A percentile compares a stretch with the other conserved stretches of the same genome.
Conservation (phyloP, 2,888 invertebrate species). For the Amiota communis region DNA sequence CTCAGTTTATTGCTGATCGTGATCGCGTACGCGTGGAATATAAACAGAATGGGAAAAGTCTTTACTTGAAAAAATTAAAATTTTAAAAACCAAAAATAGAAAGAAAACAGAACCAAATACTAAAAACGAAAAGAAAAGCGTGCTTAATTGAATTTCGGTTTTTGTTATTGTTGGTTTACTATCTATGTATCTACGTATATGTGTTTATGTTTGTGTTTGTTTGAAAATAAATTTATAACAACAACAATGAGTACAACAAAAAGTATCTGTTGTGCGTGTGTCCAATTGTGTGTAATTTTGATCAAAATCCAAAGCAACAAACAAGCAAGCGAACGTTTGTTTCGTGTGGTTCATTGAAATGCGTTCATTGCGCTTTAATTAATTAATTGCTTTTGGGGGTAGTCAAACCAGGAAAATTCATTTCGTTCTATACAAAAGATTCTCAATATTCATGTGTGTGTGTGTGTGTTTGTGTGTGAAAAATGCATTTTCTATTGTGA, state of each 20-base stretch:
- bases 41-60: constrained; percentile 53
- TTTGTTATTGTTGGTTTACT: constrained; percentile 7
- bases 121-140: constrained; percentile 11
- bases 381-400: constrained; percentile 55
- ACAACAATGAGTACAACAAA: constrained; percentile 25
- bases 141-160: constrained; percentile 15
- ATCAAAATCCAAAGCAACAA: not conserved
- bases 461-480: constrained; percentile 10
- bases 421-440: constrained; percentile 39
- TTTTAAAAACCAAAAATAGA: constrained; percentile 11
- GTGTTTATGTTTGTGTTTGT: constrained; percentile 7
- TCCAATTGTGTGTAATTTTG: not conserved
- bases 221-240: constrained; percentile 28
- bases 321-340: not conserved
- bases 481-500: not conserved
- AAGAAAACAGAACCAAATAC: not conserved
- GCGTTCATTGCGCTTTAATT: constrained; percentile 58
- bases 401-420: not conserved
- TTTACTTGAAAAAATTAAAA: constrained; percentile 33
- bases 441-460: too few species aligned
- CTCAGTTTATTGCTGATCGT: constrained; percentile 56
- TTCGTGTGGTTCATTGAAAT: constrained; percentile 51
- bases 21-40: constrained; percentile 33
- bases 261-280: constrained; percentile 6
- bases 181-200: not conserved